Evolutionary conservation across 2,888 invertebrate genomes (phyloP).

Genomic region (Sturmia bella): DNA sequence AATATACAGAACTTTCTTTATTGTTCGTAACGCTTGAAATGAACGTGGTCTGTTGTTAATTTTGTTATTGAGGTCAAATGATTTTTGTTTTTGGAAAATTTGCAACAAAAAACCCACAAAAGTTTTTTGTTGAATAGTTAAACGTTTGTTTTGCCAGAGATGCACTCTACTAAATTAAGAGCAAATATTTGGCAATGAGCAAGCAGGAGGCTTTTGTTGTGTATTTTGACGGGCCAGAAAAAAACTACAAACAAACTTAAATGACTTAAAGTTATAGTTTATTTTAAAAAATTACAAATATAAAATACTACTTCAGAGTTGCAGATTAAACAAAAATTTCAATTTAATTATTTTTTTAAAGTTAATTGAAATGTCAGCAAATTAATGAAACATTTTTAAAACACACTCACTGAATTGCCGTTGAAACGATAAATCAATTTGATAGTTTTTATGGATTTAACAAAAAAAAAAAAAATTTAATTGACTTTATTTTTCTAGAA

Average conservation of each 20-base stretch:
- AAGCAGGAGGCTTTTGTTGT: constrained; percentile 11
- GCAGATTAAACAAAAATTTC: not conserved
- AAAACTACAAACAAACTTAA: not conserved
- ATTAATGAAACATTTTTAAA: constrained; percentile 2
- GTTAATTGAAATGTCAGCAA: constrained; percentile 21
- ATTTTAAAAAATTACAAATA: not conserved
- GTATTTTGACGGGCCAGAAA: not conserved
- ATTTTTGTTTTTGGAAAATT: constrained; percentile 19
- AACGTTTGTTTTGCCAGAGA: constrained; percentile 50
- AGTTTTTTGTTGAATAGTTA: constrained; percentile 34
- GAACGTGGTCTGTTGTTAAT: constrained; percentile 59
- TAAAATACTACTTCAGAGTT: not conserved
- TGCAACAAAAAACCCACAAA: constrained; percentile 2
- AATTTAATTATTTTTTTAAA: not conserved
- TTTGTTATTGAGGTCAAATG: constrained; percentile 64
- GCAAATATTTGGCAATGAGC: constrained; percentile 24
- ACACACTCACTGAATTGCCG: constrained; percentile 27
- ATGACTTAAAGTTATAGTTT: not conserved
- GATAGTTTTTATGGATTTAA: constrained; percentile 9
- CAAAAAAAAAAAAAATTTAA: not conserved
- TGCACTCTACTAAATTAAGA: constrained; percentile 51
- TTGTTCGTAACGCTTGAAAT: constrained; percentile 43
- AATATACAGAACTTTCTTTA: not conserved
- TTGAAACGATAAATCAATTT: constrained; percentile 36
- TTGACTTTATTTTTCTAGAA: not conserved